Percentiles rank a stretch among this genome's conserved stretches.
Evolutionary conservation across 2,888 invertebrate species (phyloP).

Genomic region (Hofmannophila pseudospretella): DNA sequence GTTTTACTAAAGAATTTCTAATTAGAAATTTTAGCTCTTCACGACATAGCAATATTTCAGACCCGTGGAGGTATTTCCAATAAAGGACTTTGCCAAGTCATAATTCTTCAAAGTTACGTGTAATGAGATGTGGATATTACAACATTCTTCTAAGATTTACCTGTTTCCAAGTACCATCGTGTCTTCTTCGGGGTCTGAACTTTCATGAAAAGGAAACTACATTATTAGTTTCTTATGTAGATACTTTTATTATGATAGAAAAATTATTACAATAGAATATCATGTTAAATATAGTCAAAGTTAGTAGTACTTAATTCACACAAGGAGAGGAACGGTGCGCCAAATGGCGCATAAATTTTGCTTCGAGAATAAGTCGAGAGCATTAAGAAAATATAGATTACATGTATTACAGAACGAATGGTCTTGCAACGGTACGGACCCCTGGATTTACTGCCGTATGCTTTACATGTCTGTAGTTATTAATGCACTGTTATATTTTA

Average conservation of each 20-base stretch:
- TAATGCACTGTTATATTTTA: no score
- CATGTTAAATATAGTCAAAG: constrained; percentile 42
- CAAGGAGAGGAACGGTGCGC: constrained; percentile 45
- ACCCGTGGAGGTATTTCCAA: constrained; percentile 77
- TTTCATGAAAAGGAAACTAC: no score
- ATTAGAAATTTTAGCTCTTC: constrained; percentile 77
- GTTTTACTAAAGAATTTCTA: constrained; percentile 75
- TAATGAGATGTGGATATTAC: constrained; percentile 76
- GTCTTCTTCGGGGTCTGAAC: constrained; percentile 5
- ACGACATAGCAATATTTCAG: constrained; percentile 77
- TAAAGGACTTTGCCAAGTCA: constrained; percentile 78
- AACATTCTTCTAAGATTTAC: constrained; percentile 67
- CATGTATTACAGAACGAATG: constrained; percentile 46
- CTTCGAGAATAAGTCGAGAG: constrained; percentile 54
- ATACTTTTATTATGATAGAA: no score
- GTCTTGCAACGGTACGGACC: constrained; percentile 24
- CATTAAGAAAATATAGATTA: constrained; percentile 64
- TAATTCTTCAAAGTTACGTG: constrained; percentile 77
- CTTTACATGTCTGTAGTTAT: no score
- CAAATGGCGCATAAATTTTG: constrained; percentile 67
- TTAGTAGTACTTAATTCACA: constrained; percentile 45
- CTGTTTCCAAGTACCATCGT: constrained; percentile 25
- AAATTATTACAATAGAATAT: constrained; percentile 25
- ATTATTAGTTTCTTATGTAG: no score
- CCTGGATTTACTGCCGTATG: constrained; percentile 20